Conservation (phyloP, 2,113 vertebrate species). For the Sciurus niger region DNA sequence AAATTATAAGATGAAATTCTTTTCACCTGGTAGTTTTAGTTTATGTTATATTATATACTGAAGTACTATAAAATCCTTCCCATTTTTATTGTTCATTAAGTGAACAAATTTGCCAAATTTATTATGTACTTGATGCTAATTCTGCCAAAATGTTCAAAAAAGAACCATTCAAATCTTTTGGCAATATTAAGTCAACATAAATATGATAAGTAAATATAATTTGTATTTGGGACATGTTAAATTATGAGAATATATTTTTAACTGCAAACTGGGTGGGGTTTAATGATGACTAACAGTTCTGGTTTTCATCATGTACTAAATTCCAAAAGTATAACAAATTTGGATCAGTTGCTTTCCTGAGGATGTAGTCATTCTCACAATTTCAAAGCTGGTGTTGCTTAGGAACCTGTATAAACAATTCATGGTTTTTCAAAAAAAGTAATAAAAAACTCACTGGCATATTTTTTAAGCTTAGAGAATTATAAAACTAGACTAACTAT, state of each 20-base stretch:
- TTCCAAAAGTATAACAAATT: conserved; percentile 77
- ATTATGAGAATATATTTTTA: conserved; percentile 62
- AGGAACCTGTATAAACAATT: conserved; percentile 72
- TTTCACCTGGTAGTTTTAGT: neutral
- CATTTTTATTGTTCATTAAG: conserved; percentile 26
- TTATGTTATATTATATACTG: neutral
- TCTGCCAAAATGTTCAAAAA: conserved; percentile 5
- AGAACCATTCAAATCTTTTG: neutral
- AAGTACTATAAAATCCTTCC: neutral
- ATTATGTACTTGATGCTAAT: neutral
- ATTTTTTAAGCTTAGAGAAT: conserved; percentile 59
- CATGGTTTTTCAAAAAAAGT: conserved; percentile 50
- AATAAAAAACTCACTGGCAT: conserved; percentile 51
- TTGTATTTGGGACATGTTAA: conserved; percentile 50
- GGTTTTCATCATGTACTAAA: conserved; percentile 77
- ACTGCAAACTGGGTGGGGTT: conserved; percentile 62
- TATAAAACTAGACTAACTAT: conserved; percentile 47
- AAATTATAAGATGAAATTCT: conserved; percentile 21
- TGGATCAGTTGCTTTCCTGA: conserved; percentile 63
- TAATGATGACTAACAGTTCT: conserved; percentile 69
- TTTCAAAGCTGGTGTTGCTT: conserved; percentile 74
- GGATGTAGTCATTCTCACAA: conserved; percentile 62
- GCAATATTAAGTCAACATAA: conserved; percentile 43
- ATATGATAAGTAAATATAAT: conserved; percentile 45
- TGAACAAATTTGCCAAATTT: neutral